Evolutionary conservation across 2,888 invertebrate genomes (phyloP).

Genomic region (Aporophyla lueneburgensis): DNA sequence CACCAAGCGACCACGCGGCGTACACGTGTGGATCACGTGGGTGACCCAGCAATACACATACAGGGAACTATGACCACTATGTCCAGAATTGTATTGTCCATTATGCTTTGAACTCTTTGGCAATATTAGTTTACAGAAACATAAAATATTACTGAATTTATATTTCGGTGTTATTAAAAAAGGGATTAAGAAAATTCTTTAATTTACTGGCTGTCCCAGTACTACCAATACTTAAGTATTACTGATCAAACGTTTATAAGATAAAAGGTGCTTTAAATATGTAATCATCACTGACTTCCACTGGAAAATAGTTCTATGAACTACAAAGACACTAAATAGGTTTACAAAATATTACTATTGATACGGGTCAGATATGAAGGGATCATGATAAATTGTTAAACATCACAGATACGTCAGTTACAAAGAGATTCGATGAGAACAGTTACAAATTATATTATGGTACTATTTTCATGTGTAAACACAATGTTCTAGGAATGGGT

Average conservation of each 20-base stretch:
- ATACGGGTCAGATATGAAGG: constrained; percentile 65
- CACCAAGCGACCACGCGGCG: constrained; percentile 28
- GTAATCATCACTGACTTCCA: constrained; percentile 51
- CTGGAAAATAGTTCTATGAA: constrained; percentile 61
- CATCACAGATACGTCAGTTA: constrained; percentile 71
- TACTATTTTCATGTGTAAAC: constrained; percentile 42
- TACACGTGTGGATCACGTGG: not conserved
- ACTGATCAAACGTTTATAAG: constrained; percentile 20
- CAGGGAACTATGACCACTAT: constrained; percentile 54
- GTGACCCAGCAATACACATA: constrained; percentile 24
- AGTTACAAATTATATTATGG: constrained; percentile 45
- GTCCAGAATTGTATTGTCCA: constrained; percentile 61
- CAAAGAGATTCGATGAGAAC: constrained; percentile 67
- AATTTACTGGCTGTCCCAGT: constrained; percentile 22
- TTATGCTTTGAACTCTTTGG: constrained; percentile 69
- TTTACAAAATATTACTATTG: constrained; percentile 65
- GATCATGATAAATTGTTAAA: constrained; percentile 65
- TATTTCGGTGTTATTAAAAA: constrained; percentile 20
- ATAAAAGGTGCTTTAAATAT: constrained; percentile 46
- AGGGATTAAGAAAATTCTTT: constrained; percentile 8
- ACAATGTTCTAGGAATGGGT: constrained; percentile 40
- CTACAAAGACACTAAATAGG: constrained; percentile 63
- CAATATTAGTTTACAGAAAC: constrained; percentile 61
- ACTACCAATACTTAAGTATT: constrained; percentile 35
- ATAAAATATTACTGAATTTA: constrained; percentile 39